These are phyloP conservation scores for Acanthisitta chloris DNA, from an alignment of 2,113 vertebrate species.

Conservation along the genomic window DNA sequence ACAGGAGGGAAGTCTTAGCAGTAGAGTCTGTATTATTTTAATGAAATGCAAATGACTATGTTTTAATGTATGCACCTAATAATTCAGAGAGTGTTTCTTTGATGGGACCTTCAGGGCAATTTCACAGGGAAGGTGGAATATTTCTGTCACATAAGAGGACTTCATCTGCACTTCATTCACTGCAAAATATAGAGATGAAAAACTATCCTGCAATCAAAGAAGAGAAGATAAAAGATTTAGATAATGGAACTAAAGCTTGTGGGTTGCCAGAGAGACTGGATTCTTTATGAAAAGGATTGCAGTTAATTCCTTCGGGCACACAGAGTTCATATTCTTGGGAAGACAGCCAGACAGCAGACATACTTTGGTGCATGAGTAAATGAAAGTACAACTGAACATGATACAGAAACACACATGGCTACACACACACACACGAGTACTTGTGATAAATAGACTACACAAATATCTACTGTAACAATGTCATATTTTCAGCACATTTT, in stretches of 20 bases:
- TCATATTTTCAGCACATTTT: neutral
- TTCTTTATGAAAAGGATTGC: neutral
- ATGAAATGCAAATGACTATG: constrained; percentile 1
- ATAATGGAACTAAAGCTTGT: constrained; percentile 31
- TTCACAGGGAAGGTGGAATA: constrained; percentile 23
- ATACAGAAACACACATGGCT: neutral
- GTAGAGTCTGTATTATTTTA: neutral
- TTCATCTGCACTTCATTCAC: constrained; percentile 32
- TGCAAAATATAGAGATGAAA: constrained; percentile 34
- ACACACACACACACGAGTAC: fast-evolving
- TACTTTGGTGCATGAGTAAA: neutral
- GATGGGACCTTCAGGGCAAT: constrained; percentile 8
- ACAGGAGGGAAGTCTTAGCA: neutral
- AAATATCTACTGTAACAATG: neutral
- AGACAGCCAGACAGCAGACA: neutral
- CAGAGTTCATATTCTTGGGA: neutral
- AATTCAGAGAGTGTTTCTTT: constrained; percentile 38
- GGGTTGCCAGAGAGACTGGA: neutral
- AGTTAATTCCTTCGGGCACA: constrained; percentile 9
- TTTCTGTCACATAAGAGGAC: neutral
- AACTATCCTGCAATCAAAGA: constrained; percentile 33
- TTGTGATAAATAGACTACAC: neutral
- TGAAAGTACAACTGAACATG: neutral
- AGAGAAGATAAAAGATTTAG: constrained; percentile 47
- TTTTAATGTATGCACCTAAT: constrained; percentile 20